phyloP scores from a whole-genome alignment of 2,113 vertebrate genomes.

The Eublepharis macularius region DNA sequence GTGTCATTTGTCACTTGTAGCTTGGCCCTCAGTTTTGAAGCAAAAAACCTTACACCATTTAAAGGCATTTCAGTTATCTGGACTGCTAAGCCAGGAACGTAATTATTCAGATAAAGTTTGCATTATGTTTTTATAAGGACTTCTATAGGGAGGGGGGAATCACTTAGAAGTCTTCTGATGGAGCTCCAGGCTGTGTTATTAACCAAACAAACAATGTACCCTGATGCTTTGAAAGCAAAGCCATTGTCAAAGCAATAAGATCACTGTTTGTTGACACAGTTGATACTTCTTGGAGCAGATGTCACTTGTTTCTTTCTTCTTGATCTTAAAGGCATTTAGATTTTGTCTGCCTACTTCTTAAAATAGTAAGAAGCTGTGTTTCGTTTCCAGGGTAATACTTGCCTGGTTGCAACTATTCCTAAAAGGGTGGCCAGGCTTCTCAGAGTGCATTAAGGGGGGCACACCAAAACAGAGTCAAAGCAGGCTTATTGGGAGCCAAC shows the following conservation, averaged over 20 bases:
- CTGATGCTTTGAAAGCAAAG: conserved; percentile 47
- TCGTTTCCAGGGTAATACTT: conserved; percentile 45
- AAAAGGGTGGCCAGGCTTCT: conserved; percentile 35
- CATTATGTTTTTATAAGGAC: neutral
- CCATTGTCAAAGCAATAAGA: conserved; percentile 44
- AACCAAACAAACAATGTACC: conserved; percentile 49
- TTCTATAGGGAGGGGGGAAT: conserved; percentile 29
- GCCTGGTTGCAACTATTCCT: conserved; percentile 48
- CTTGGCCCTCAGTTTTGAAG: neutral
- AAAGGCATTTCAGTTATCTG: neutral
- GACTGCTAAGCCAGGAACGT: conserved; percentile 4
- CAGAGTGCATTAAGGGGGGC: no score
- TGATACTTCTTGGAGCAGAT: conserved; percentile 51
- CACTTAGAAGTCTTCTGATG: conserved; percentile 31
- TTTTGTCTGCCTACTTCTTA: conserved; percentile 68
- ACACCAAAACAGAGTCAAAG: no score
- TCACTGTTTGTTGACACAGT: conserved; percentile 28
- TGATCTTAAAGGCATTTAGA: conserved; percentile 60
- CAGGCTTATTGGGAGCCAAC: conserved; percentile 20
- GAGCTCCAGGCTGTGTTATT: conserved; percentile 38
- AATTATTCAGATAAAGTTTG: conserved; percentile 2
- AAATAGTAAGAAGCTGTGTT: conserved; percentile 62
- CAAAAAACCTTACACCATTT: neutral
- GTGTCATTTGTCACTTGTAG: no score
- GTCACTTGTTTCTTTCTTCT: conserved; percentile 58